Base-by-base conservation (phyloP, 2,888 invertebrate species). In the Dolomedes plantarius region DNA sequence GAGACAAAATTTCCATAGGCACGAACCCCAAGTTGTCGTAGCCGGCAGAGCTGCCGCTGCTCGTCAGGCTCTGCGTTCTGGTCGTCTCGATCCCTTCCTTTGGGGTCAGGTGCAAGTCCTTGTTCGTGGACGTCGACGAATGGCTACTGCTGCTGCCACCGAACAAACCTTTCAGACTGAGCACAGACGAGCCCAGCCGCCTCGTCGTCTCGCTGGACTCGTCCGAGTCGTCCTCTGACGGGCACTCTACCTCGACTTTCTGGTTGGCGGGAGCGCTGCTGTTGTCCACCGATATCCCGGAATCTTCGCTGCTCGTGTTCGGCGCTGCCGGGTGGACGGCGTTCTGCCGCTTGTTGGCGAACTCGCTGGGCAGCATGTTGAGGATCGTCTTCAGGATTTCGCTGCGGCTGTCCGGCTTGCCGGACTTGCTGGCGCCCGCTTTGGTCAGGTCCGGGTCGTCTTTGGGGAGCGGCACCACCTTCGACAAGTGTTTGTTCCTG, bases 11-110 rank as follows among this genome's bases (percentile, higher is more conserved):
- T 39, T 69, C 71, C 7, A 68, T 31, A 11, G 87, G 87, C 2
- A 77, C 75, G 32, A 77, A 88, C n/a, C 64, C 69, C 16, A 88
- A 56, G 56, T 83, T 88, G 27, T 87, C 86, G 39, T 87, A 87
- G 23, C 83, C 71, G 23, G 65, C 73, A 19, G 68, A 64, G 62
- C 83, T 87, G 27, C 73, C 78, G 5, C 50, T 64, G 56, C 83
- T 87, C 0, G 77, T 81, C 7, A 72, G 65, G 23, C 72, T 77
- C 16, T 23, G 23, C 13, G 74, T 64, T 29, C 41, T 31, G 28
- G 27, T 73, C n/a, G n/a, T n/a, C n/a, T n/a, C n/a, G n/a, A n/a
- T n/a, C 11, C 32, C 41, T 27, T 82, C 76, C 31, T 68, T 73
- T 2, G 76, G 69, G n/a, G n/a, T n/a, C 27, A 68, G 39, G 1